Evolutionary conservation across 2,113 vertebrate genomes (phyloP).

Genomic region (Phrynosoma platyrhinos): DNA sequence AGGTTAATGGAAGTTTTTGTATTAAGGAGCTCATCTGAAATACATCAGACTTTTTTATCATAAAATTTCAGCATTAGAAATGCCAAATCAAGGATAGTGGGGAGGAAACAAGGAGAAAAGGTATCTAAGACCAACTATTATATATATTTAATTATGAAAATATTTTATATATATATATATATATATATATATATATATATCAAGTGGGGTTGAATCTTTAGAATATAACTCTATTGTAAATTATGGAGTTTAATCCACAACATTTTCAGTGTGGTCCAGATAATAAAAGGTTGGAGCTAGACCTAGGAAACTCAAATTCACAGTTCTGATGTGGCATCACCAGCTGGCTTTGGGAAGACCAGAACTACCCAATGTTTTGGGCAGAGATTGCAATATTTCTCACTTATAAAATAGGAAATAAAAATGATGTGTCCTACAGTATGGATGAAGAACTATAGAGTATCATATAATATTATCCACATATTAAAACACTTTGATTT

Average conservation of each 20-base stretch:
- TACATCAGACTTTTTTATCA: not conserved
- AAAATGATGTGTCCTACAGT: not conserved
- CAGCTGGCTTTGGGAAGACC: not conserved
- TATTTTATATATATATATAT: too few relatives aligned
- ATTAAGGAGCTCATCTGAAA: too few relatives aligned
- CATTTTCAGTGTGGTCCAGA: not conserved
- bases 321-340: not conserved
- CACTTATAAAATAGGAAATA: not conserved
- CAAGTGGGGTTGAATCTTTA: not conserved
- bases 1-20: not conserved
- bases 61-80: not conserved
- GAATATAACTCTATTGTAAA: not conserved
- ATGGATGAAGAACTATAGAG: not conserved
- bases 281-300: not conserved
- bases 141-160: not conserved
- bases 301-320: not conserved
- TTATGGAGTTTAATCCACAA: not conserved
- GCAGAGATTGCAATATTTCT: not conserved
- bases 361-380: not conserved
- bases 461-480: too few relatives aligned
- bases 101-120: not conserved
- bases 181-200: too few relatives aligned
- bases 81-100: not conserved
- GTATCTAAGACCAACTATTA: not conserved
- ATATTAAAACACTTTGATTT: too few relatives aligned